Conservation (phyloP, 2,797 vertebrate genomes). For the Heterohyrax brucei region DNA sequence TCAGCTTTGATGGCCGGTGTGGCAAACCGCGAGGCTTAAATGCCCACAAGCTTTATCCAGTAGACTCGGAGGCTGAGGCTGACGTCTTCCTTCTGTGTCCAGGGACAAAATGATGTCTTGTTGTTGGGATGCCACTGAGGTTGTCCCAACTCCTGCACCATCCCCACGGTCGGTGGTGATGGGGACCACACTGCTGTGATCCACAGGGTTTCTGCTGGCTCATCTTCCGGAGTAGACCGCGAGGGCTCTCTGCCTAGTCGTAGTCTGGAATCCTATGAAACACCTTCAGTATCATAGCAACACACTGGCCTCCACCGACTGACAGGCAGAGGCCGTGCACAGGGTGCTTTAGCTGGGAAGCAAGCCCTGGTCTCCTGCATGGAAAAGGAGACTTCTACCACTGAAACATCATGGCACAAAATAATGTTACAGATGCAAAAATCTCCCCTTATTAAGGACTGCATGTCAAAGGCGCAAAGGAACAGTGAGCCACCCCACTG, state of each 20-base stretch:
- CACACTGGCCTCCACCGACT: too few relatives aligned
- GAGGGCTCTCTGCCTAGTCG: background rate
- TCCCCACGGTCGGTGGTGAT: background rate
- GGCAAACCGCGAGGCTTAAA: background rate
- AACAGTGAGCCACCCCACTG: too few relatives aligned
- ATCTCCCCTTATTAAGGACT: too few relatives aligned
- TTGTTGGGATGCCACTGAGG: background rate
- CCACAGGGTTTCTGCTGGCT: background rate
- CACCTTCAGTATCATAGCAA: too few relatives aligned
- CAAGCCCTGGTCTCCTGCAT: too few relatives aligned
- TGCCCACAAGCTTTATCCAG: too few relatives aligned
- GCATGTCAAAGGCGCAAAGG: too few relatives aligned
- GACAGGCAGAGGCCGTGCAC: too few relatives aligned
- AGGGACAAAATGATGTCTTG: background rate
- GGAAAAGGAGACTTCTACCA: too few relatives aligned
- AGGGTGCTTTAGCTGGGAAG: too few relatives aligned
- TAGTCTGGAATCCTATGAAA: background rate
- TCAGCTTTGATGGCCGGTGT: background rate
- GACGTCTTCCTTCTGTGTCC: background rate
- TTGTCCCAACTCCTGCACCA: background rate
- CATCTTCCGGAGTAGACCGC: background rate
- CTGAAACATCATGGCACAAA: too few relatives aligned
- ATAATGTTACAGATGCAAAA: too few relatives aligned
- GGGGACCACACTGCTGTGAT: background rate
- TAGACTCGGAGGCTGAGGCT: background rate